Base-by-base conservation (phyloP, 2,113 vertebrate species). In the Rhipidura dahli region DNA sequence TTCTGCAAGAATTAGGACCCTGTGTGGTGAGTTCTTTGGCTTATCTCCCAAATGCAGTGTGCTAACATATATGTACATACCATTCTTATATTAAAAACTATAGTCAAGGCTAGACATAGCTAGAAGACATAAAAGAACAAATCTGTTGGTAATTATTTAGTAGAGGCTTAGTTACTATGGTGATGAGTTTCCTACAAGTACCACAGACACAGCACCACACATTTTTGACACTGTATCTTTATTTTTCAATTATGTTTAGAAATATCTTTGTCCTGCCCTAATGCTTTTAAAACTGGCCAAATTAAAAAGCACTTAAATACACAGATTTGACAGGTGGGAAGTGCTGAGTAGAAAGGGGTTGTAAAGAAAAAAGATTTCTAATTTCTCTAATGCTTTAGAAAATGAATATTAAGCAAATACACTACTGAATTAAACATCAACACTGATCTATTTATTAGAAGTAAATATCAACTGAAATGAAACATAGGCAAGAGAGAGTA, bases 121-220 rank as follows among this genome's bases (percentile, higher is more conserved):
- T 53, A 76, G 35, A 53, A 69, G 26, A 83, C 45, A 64, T 70
- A 78, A 86, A 93, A 45, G 20, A 79, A 61, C 10, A 77, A 44
- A 87, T 66, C 68, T 68, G 10, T 53, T 89, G 26, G 80, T 78
- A 90, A 93, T 93, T 92, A 89, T 89, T 90, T 96, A 83, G 69
- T 76, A 89, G 72, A 81, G 60, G 45, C 31, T 93, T 72, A 53
- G 93, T 96, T 96, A 90, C 96, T 95, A 97, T 97, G 92, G 96
- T 75, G 76, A 96, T 93, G 47, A 23, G 39, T 86, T 59, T 94
- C 65, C 88, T 92, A 2, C 75, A 93, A 80, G 76, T 71, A 88
- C 51, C 49, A 72, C 6, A 87, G 18, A 79, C 19, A 79, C 13
- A 70, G 85, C 71, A 64, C 39, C 33, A 66, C 26, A 70, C 51